Base-by-base conservation (phyloP, 2,888 invertebrate species). In the Drosophila neotestacea region DNA sequence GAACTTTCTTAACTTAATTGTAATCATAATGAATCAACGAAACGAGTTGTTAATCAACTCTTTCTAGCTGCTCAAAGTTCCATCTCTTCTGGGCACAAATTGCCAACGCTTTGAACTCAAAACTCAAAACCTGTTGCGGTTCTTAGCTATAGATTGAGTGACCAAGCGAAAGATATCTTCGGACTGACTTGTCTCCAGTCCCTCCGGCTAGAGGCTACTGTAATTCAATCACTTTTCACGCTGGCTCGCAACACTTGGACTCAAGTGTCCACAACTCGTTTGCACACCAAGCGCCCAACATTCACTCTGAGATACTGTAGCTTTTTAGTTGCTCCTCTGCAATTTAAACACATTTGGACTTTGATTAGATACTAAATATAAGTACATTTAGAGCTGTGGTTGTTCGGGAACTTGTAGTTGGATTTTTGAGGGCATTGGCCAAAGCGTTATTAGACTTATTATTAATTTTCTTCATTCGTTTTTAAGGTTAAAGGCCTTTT, bases 211-310 rank as follows among this genome's bases (percentile, higher is more conserved):
- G 38, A 7, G 32, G 63, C 66, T 63, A 62, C 61, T 75, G 79
- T 79, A 79, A 79, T 79, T 80, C 72, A 79, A 80, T 79, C 78
- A 80, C 69, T 62, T 78, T 79, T 80, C 72, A 75, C 72, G 65
- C 77, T 70, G 59, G 30, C 60, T 55, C 63, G 36, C 61, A 62
- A 36, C 48, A 44, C 54, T 63, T 61, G 11, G 52, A 59, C 59
- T 73, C 79, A 47, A 79, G 65, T 61, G 51, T 66, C 73, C 60
- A 58, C 72, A 80, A 79, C 79, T 70, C 50, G 81, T 78, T 79
- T 60, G 47, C n/a, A 48, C 39, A 39, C 41, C 52, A 38, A 48
- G 32, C 28, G 46, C n/a, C 46, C 46, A 47, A 50, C 58, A 39
- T 48, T 47, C 55, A 30, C 42, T 44, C 7, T 28, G 16, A 11